phyloP scores from a whole-genome alignment of 2,797 vertebrate species.

The Pantherophis alleghaniensis region DNA sequence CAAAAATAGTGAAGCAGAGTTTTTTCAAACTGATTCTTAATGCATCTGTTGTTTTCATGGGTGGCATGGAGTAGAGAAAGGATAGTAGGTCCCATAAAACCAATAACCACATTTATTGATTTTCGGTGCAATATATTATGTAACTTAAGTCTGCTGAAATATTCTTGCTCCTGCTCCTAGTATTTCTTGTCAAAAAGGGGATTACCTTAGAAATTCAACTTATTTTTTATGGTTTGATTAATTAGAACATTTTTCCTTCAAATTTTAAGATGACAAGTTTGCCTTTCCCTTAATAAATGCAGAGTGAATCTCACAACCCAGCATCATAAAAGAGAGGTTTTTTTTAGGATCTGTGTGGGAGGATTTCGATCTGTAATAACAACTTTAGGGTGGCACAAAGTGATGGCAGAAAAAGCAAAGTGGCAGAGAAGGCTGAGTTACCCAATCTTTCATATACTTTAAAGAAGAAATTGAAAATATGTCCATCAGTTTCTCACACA shows the following conservation, averaged over 20 bases:
- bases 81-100: not conserved
- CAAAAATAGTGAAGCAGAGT: not conserved
- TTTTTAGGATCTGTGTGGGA: not conserved
- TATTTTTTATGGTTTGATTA: not conserved
- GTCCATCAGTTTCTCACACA: not conserved
- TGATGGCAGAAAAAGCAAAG: not conserved
- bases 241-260: not conserved
- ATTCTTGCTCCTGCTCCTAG: not conserved
- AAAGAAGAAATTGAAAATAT: not conserved
- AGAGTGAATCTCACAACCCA: not conserved
- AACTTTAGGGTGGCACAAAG: not conserved
- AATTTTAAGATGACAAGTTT: not conserved
- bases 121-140: not conserved
- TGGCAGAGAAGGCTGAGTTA: not conserved
- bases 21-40: not conserved
- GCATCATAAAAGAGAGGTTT: not conserved
- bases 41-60: not conserved
- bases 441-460: not conserved
- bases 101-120: not conserved
- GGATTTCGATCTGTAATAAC: fast-evolving
- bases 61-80: not conserved
- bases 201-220: not conserved
- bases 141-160: not conserved
- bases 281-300: not conserved
- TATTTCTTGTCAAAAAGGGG: not conserved